Evolutionary conservation across 2,888 invertebrate genomes (phyloP), one percentile per base, ranked within the genome.

Genomic region (Eupithecia abbreviata): DNA sequence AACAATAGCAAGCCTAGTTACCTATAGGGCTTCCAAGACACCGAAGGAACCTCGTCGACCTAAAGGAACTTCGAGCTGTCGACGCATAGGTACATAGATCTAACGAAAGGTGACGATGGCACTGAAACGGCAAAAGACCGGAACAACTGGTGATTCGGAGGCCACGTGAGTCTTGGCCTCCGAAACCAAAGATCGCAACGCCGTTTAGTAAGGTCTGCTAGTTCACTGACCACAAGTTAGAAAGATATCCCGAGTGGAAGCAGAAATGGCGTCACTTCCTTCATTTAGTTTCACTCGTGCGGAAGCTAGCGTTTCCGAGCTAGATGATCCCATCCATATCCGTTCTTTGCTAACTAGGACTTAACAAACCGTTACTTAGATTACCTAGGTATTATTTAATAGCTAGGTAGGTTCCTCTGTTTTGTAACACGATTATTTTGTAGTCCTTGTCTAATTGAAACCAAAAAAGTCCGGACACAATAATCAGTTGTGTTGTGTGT

Each of bases 281-380:
- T 74, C 72, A 74, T 74, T 77, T 80, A 81, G 82, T 82, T 82
- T 82, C 81, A 81, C 80, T 80, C 72, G 72, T 75, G 77, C 82
- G 82, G 82, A 82, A 81, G 80, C 78, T 67, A 55, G 69, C 78
- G 76, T 79, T 81, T 82, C 81, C 81, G 80, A 82, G 76, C 80
- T 75, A 75, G 71, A 79, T 58, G 74, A 68, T 72, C 69, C 66
- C 72, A 58, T 66, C 65, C 58, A 74, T 73, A 80, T 81, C 82
- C 80, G 78, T 67, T 76, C 69, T 75, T 76, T 75, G 55, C 75
- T 72, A 71, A 67, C 47, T 77, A 65, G 30, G 71, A 69, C 68
- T 69, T 72, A 51, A 66, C 51, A 73, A 70, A 47, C 30, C 49
- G 62, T 18, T 72, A 65, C 10, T 13, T 13, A 66, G 15, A 62